A percentile compares a stretch with the other conserved stretches of the same genome.
Evolutionary conservation across 2,797 vertebrate genomes (phyloP).

Genomic region (Leuciscus waleckii): DNA sequence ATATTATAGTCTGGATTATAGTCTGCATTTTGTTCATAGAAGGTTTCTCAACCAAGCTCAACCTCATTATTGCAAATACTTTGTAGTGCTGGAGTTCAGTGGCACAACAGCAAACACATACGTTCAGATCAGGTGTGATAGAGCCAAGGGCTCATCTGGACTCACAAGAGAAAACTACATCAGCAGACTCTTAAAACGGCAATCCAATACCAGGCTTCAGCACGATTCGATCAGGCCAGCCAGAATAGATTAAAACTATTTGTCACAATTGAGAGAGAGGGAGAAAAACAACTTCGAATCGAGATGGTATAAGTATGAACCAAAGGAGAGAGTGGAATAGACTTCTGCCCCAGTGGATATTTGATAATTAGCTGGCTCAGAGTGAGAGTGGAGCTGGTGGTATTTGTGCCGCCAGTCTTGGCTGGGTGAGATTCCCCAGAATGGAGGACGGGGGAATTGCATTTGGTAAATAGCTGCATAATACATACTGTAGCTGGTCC

Average conservation of each 20-base stretch:
- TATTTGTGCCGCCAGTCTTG: slow-evolving; percentile 27
- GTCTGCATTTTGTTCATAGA: background rate
- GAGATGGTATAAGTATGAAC: slow-evolving; percentile 43
- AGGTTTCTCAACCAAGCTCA: background rate
- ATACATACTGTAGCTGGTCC: slow-evolving; percentile 7
- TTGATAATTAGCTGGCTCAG: slow-evolving; percentile 56
- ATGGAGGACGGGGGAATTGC: background rate
- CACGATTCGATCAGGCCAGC: slow-evolving; percentile 36
- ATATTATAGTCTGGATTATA: background rate
- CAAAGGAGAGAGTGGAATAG: slow-evolving; percentile 52
- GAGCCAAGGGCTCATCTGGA: slow-evolving; percentile 30
- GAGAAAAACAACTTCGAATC: background rate
- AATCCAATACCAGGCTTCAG: slow-evolving; percentile 52
- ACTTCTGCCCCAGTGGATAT: slow-evolving; percentile 57
- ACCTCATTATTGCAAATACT: slow-evolving; percentile 1
- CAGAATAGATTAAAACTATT: slow-evolving; percentile 65
- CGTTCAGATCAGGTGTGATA: slow-evolving; percentile 10
- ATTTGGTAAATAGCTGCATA: slow-evolving; percentile 33
- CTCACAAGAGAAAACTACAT: slow-evolving; percentile 14
- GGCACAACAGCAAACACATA: slow-evolving; percentile 22
- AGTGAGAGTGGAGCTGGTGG: background rate
- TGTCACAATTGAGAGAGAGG: slow-evolving; percentile 55
- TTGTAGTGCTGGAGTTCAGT: slow-evolving; percentile 18
- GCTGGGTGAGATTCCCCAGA: slow-evolving; percentile 9
- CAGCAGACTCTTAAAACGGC: slow-evolving; percentile 41